A percentile compares a stretch with the other conserved stretches of the same genome.
Evolutionary conservation across 2,113 vertebrate species (phyloP).

Genomic region (Cyanoderma ruficeps): DNA sequence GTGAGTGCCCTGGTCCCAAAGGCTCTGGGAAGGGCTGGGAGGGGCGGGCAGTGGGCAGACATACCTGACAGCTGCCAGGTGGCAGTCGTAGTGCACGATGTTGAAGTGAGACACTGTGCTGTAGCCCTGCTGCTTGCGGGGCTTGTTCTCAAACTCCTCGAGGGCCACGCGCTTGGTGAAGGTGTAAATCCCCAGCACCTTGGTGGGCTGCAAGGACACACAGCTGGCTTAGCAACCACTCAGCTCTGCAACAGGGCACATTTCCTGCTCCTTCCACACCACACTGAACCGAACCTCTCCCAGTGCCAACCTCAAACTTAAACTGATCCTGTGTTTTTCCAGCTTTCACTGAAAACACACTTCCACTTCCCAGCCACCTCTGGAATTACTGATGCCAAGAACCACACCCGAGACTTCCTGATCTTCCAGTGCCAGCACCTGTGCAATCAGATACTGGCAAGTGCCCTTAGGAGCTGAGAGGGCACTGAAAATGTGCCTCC

Average conservation of each 20-base stretch:
- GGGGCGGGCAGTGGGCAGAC: background rate
- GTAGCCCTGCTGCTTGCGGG: conserved; percentile 97
- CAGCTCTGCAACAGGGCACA: background rate
- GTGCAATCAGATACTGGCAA: background rate
- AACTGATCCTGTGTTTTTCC: background rate
- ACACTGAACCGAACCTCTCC: background rate
- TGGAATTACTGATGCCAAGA: background rate
- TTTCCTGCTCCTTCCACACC: background rate
- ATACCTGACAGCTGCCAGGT: conserved; percentile 94
- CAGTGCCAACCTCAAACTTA: background rate
- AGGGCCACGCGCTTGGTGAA: conserved; percentile 96
- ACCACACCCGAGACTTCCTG: background rate
- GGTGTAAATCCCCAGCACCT: conserved; percentile 97
- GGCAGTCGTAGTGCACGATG: conserved; percentile 99
- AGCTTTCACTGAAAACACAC: background rate
- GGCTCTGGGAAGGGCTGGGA: fast-evolving
- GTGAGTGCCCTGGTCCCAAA: background rate
- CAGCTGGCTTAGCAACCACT: background rate
- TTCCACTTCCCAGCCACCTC: background rate
- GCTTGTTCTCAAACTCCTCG: conserved; percentile 96
- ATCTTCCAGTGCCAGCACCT: background rate
- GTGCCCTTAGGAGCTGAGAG: background rate
- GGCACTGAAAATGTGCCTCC: background rate
- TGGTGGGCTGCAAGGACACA: conserved; percentile 83
- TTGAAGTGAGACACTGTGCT: conserved; percentile 99